Evolutionary conservation across 2,113 vertebrate genomes (phyloP).

Genomic region (Sakesphorus luctuosus): DNA sequence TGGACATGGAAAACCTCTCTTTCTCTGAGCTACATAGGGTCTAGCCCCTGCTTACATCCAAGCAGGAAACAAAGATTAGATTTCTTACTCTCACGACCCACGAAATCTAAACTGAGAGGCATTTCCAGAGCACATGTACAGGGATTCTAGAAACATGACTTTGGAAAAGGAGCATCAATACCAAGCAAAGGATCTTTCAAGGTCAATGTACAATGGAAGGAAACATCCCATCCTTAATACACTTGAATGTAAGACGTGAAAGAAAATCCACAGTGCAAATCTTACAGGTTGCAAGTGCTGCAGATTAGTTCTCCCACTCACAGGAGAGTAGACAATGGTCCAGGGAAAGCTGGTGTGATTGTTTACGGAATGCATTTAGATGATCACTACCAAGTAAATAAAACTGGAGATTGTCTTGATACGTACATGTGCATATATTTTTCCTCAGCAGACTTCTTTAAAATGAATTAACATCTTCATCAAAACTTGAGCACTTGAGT

Average conservation of each 20-base stretch:
- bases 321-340: not conserved
- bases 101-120: not conserved
- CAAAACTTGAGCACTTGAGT: not conserved
- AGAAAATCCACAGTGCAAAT: not conserved
- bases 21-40: not conserved
- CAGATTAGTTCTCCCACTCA: not conserved
- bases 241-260: not conserved
- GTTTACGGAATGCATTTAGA: not conserved
- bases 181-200: not conserved
- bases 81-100: not conserved
- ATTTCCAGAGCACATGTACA: not conserved
- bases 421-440: not conserved
- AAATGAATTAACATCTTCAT: not conserved
- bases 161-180: not conserved
- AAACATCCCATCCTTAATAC: not conserved
- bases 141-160: not conserved
- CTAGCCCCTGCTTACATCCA: not conserved
- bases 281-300: not conserved
- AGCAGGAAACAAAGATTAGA: not conserved
- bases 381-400: not conserved
- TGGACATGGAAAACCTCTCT: not conserved
- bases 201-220: not conserved
- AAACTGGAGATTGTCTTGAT: not conserved
- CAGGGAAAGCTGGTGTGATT: not conserved
- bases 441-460: not conserved